A percentile compares a stretch with the other conserved stretches of the same genome.
phyloP scores from a whole-genome alignment of 2,888 invertebrate genomes.

The Ophion obscuratus region DNA sequence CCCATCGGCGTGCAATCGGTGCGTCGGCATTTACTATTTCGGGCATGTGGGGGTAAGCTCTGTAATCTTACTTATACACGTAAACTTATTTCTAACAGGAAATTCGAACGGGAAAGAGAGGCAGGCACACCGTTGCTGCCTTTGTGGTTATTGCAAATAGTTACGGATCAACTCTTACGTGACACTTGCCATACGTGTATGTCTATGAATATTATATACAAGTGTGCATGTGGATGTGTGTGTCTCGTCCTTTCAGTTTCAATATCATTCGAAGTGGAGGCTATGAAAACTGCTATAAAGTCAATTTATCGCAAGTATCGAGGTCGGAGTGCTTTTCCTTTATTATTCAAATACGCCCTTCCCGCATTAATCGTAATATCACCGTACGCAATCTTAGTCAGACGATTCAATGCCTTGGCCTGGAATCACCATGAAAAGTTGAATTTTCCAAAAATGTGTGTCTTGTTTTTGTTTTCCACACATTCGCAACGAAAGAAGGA shows the following conservation, averaged over 20 bases:
- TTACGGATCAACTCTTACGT: constrained; percentile 24
- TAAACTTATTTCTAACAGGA: constrained; percentile 40
- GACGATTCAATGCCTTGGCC: constrained; percentile 51
- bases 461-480: constrained; percentile 12
- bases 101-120: constrained; percentile 48
- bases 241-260: constrained; percentile 48
- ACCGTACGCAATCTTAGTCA: background rate
- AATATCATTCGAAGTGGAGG: constrained; percentile 30
- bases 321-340: constrained; percentile 61
- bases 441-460: constrained; percentile 7
- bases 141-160: constrained; percentile 32
- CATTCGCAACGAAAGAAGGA: background rate
- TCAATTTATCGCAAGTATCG: constrained; percentile 47
- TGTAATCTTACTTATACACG: background rate
- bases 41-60: background rate
- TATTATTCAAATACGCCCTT: constrained; percentile 40
- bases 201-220: background rate
- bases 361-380: constrained; percentile 37
- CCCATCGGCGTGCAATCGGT: constrained; percentile 3
- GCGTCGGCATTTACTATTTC: constrained; percentile 31
- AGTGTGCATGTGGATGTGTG: background rate
- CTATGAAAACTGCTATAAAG: constrained; percentile 8
- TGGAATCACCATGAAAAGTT: constrained; percentile 36
- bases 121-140: constrained; percentile 35
- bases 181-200: background rate